phyloP scores from a whole-genome alignment of 2,113 vertebrate species.

The Chaetops frenatus region DNA sequence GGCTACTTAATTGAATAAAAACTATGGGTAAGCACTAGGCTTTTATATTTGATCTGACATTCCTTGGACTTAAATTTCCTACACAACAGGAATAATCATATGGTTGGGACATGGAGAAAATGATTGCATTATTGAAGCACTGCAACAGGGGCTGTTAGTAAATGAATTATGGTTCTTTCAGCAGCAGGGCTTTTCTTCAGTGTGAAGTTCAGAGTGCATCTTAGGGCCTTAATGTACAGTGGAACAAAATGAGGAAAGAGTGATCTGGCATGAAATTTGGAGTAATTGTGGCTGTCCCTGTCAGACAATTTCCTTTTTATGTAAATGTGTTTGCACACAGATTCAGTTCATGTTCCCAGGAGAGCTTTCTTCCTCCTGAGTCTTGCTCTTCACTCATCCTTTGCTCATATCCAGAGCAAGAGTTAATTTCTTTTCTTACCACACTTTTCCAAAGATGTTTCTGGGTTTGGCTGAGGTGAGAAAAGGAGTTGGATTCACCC shows the following conservation, averaged over 20 bases:
- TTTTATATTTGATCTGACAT: slow-evolving; percentile 39
- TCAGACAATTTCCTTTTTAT: neutral
- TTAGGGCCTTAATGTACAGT: neutral
- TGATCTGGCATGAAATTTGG: neutral
- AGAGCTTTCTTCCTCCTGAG: neutral
- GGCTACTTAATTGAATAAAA: slow-evolving; percentile 47
- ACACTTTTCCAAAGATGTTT: neutral
- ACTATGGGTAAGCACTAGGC: neutral
- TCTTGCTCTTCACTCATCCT: neutral
- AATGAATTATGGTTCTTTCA: slow-evolving; percentile 2
- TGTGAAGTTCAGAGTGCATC: neutral
- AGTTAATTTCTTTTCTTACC: slow-evolving; percentile 9
- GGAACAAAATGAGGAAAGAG: neutral
- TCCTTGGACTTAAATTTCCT: neutral
- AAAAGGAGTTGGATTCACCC: neutral
- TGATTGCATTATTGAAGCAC: neutral
- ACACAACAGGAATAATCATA: slow-evolving; percentile 21
- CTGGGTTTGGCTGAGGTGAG: neutral
- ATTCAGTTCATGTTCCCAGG: neutral
- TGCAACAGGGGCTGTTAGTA: neutral
- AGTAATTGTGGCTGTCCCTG: neutral
- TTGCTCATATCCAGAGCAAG: neutral
- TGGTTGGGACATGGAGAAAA: neutral
- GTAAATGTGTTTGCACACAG: neutral
- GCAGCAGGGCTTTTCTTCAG: neutral